Evolutionary conservation across 2,113 vertebrate genomes (phyloP).

Genomic region (Scomber scombrus): DNA sequence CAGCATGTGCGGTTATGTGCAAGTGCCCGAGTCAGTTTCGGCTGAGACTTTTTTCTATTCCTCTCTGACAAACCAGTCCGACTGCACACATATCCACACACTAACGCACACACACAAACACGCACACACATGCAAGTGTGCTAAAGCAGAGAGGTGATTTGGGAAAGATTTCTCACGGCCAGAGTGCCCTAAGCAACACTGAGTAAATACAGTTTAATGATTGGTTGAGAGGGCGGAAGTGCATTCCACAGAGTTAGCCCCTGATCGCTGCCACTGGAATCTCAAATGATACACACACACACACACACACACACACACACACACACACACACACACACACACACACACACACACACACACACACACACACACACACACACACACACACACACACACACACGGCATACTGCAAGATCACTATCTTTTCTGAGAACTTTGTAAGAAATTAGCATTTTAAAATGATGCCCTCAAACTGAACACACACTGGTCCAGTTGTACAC

Average conservation of each 20-base stretch:
- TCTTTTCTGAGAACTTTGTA: slow-evolving; percentile 13
- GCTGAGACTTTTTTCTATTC: slow-evolving; percentile 55
- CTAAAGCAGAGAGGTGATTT: slow-evolving; percentile 47
- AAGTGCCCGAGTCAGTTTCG: slow-evolving; percentile 66
- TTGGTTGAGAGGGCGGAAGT: slow-evolving; percentile 72
- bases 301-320: no score
- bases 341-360: slow-evolving; percentile 9
- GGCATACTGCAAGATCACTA: slow-evolving; percentile 7
- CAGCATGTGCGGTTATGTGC: slow-evolving; percentile 20
- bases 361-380: slow-evolving; percentile 19
- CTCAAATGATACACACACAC: slow-evolving; percentile 32
- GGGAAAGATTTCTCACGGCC: slow-evolving; percentile 64
- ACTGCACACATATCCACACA: slow-evolving; percentile 47
- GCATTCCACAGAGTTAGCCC: slow-evolving; percentile 71
- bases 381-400: slow-evolving; percentile 14
- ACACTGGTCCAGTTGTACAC: neutral
- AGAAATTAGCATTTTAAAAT: slow-evolving; percentile 10
- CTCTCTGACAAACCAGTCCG: slow-evolving; percentile 76
- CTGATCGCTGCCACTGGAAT: slow-evolving; percentile 46
- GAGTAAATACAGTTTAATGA: slow-evolving; percentile 84
- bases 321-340: slow-evolving; percentile 9
- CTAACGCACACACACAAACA: slow-evolving; percentile 18
- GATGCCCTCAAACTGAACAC: neutral
- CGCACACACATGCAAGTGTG: slow-evolving; percentile 25
- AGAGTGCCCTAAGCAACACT: slow-evolving; percentile 61